phyloP scores from a whole-genome alignment of 2,797 vertebrate genomes.

The Psittacula echo region DNA sequence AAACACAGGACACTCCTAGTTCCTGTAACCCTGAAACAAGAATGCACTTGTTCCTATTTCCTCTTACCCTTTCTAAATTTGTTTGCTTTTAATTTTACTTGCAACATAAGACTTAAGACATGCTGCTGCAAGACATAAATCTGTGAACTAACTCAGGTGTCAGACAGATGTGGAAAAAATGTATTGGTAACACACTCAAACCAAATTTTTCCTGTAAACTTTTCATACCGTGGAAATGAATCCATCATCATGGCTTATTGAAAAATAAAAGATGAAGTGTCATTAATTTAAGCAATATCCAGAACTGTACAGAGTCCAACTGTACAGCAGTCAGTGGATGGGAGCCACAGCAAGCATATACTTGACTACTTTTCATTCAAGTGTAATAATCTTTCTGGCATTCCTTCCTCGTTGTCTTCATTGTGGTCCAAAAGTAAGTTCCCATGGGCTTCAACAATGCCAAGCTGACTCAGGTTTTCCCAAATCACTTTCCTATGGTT shows the following conservation, averaged over 20 bases:
- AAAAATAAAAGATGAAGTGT: neutral
- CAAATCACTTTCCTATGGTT: neutral
- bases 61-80: conserved; percentile 33
- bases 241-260: neutral
- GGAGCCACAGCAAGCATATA: neutral
- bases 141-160: neutral
- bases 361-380: neutral
- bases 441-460: neutral
- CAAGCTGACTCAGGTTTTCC: neutral
- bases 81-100: conserved; percentile 24
- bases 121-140: neutral
- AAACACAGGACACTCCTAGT: conserved; percentile 40
- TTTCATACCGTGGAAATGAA: neutral
- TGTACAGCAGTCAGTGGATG: neutral
- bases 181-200: neutral
- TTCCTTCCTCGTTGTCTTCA: neutral
- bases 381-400: neutral
- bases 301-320: neutral
- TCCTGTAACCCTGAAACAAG: conserved; percentile 49
- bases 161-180: neutral
- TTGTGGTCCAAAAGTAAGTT: neutral
- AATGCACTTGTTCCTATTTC: conserved; percentile 43
- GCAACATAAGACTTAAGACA: neutral
- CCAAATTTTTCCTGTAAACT: neutral
- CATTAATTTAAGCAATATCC: neutral